phyloP scores from a whole-genome alignment of 2,797 vertebrate species.

The Neomorphus geoffroyi region DNA sequence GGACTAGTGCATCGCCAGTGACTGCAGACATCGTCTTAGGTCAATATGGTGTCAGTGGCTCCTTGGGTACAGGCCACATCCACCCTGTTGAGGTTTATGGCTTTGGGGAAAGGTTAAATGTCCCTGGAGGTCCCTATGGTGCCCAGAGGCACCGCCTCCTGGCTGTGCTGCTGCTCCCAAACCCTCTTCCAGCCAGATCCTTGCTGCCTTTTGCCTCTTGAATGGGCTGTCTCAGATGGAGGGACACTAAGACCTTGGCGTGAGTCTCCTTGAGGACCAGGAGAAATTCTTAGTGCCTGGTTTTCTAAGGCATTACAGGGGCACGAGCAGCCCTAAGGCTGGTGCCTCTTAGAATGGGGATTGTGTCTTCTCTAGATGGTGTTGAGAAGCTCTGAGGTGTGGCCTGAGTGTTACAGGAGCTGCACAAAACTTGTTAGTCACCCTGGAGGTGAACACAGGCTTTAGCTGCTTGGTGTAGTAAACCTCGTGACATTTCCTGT shows the following conservation, averaged over 20 bases:
- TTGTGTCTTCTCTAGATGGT: background rate
- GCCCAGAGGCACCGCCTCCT: background rate
- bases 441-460: background rate
- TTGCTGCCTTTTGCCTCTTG: background rate
- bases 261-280: background rate
- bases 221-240: background rate
- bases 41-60: background rate
- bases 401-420: background rate
- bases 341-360: background rate
- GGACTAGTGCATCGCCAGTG: background rate
- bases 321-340: background rate
- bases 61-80: background rate
- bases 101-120: background rate
- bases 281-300: background rate
- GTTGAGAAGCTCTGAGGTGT: background rate
- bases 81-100: background rate
- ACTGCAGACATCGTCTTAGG: background rate
- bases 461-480: background rate
- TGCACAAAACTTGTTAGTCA: background rate
- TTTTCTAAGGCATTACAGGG: background rate
- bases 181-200: background rate
- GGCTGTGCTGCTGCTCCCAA: rapidly evolving
- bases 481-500: background rate
- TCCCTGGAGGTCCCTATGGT: background rate
- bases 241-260: background rate